These are phyloP conservation scores for Chaenodraco wilsoni DNA, from an alignment of 2,797 vertebrate genomes.

Conservation along the genomic window DNA sequence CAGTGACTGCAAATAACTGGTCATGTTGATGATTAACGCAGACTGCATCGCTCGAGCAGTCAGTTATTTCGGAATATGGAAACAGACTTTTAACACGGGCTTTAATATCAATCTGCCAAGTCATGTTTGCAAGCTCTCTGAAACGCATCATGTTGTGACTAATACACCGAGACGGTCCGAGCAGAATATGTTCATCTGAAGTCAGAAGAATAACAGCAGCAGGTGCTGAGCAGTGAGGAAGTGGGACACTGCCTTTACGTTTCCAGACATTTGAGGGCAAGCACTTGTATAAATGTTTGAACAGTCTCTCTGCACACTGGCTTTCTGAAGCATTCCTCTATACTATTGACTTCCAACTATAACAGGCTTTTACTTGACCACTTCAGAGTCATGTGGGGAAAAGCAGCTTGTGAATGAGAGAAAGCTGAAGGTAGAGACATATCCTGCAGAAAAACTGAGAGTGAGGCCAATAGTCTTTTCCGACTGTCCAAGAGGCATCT, in stretches of 20 bases:
- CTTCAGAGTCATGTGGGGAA: not conserved
- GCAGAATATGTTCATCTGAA: conserved; percentile 24
- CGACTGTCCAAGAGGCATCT: conserved; percentile 5
- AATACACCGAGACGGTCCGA: conserved; percentile 22
- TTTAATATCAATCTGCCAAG: conserved; percentile 24
- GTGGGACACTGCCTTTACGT: conserved; percentile 33
- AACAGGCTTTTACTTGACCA: conserved; percentile 31
- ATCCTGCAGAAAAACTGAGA: conserved; percentile 13
- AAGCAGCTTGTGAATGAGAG: not conserved
- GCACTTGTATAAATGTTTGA: conserved; percentile 73
- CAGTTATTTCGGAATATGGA: conserved; percentile 37
- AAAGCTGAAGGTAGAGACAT: conserved; percentile 9
- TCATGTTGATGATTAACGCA: conserved; percentile 56
- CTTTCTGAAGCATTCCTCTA: conserved; percentile 33
- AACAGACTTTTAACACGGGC: conserved; percentile 9
- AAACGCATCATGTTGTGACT: conserved; percentile 21
- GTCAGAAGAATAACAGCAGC: conserved; percentile 47
- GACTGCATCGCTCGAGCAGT: conserved; percentile 25
- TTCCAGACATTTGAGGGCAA: conserved; percentile 48
- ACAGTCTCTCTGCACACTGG: conserved; percentile 55
- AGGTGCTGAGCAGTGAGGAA: conserved; percentile 50
- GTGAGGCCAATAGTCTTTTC: not conserved
- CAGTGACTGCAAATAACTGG: conserved; percentile 57
- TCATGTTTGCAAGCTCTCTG: conserved; percentile 14
- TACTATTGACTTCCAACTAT: conserved; percentile 16